phyloP scores from a whole-genome alignment of 2,113 vertebrate genomes.

The Acinonyx jubatus region DNA sequence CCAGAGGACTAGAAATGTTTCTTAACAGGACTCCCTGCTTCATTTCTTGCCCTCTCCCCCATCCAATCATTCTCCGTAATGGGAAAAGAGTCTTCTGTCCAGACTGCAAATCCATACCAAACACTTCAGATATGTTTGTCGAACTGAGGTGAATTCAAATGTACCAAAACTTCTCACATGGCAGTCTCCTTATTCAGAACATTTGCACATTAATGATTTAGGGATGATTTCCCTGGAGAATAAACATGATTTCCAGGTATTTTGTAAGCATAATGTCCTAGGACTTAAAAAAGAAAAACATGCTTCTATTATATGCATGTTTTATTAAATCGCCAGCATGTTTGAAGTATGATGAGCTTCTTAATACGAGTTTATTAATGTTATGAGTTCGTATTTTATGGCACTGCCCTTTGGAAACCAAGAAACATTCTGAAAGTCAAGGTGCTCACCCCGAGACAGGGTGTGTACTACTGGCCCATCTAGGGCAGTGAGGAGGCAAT shows the following conservation, averaged over 20 bases:
- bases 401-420: neutral
- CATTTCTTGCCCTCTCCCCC: neutral
- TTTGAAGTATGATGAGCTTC: neutral
- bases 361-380: neutral
- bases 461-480: neutral
- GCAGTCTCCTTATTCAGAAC: neutral
- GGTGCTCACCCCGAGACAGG: neutral
- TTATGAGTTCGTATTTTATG: neutral
- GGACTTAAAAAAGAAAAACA: slow-evolving; percentile 21
- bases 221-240: neutral
- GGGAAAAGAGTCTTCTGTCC: neutral
- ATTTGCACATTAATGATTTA: slow-evolving; percentile 9
- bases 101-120: neutral
- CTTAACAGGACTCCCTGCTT: neutral
- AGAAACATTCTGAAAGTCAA: neutral
- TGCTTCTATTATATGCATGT: neutral
- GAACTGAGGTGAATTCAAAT: slow-evolving; percentile 24
- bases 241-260: slow-evolving; percentile 39
- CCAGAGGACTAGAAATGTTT: neutral
- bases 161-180: neutral
- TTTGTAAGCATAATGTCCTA: neutral
- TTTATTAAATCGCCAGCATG: neutral
- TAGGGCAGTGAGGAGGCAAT: neutral
- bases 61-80: neutral
- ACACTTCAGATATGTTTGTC: neutral